phyloP scores from a whole-genome alignment of 1,140 invertebrate genomes.

The Dermatophagoides farinae region DNA sequence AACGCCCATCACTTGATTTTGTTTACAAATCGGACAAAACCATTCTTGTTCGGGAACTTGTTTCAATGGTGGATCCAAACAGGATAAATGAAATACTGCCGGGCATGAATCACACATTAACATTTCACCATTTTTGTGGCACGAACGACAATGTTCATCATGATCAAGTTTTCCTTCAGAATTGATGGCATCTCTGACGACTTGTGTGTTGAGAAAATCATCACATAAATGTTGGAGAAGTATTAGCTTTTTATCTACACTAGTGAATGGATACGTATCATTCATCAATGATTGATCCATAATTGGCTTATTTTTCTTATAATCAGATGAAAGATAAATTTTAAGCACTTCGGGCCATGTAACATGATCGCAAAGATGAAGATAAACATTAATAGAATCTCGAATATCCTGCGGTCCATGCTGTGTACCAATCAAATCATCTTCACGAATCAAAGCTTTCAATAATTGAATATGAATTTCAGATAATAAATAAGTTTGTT shows the following conservation, averaged over 20 bases:
- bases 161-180: constrained; percentile 50
- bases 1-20: constrained; percentile 70
- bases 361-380: constrained; percentile 76
- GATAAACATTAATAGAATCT: constrained; percentile 77
- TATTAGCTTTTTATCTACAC: constrained; percentile 54
- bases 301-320: constrained; percentile 38
- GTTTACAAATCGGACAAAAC: constrained; percentile 78
- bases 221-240: constrained; percentile 78
- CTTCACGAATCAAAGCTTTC: constrained; percentile 72
- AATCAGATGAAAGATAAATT: constrained; percentile 44
- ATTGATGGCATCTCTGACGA: constrained; percentile 64
- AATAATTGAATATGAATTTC: constrained; percentile 81
- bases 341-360: constrained; percentile 82
- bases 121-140: constrained; percentile 80
- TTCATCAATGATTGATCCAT: constrained; percentile 26
- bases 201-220: constrained; percentile 78
- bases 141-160: constrained; percentile 41
- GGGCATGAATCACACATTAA: constrained; percentile 91
- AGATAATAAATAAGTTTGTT: constrained; percentile 66
- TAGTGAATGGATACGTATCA: constrained; percentile 67
- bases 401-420: constrained; percentile 89
- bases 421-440: constrained; percentile 79
- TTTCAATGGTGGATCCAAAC: constrained; percentile 74
- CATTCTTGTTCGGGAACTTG: constrained; percentile 79
- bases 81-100: constrained; percentile 85